Evolutionary conservation across 2,888 invertebrate genomes (phyloP).

Genomic region (Laothoe populi): DNA sequence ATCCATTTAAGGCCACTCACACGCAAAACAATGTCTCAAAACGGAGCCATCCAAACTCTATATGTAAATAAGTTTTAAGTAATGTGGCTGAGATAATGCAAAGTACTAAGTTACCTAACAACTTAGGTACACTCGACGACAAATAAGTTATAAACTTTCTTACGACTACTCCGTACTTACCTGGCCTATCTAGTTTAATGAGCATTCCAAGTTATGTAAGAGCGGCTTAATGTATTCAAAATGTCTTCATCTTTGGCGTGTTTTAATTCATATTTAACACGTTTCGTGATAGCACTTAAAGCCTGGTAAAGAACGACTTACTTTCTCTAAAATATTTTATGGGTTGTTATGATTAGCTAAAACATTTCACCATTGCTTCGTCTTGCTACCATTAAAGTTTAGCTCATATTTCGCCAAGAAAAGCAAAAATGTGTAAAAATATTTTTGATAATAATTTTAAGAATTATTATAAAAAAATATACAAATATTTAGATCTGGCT

Average conservation of each 20-base stretch:
- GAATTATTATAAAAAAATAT: no score
- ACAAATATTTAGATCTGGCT: no score
- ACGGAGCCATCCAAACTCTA: constrained; percentile 2
- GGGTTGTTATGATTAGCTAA: neutral
- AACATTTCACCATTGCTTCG: no score
- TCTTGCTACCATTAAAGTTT: no score
- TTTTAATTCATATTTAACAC: constrained; percentile 25
- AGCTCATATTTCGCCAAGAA: no score
- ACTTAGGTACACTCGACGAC: constrained; percentile 27
- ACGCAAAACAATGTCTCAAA: constrained; percentile 12
- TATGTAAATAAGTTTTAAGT: constrained; percentile 28
- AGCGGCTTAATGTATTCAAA: constrained; percentile 39
- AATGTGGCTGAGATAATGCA: constrained; percentile 28
- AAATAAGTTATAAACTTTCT: constrained; percentile 30
- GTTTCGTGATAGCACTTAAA: constrained; percentile 1
- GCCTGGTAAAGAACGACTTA: neutral
- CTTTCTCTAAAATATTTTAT: neutral
- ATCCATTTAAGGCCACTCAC: constrained; percentile 5
- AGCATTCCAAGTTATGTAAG: constrained; percentile 32
- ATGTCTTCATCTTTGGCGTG: constrained; percentile 30
- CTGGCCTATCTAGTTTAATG: constrained; percentile 40
- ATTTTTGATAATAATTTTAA: no score
- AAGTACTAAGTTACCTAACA: constrained; percentile 30
- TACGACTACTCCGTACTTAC: constrained; percentile 19
- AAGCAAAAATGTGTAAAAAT: no score